Base-by-base conservation (phyloP, 2,113 vertebrate species). In the Gila orcuttii region DNA sequence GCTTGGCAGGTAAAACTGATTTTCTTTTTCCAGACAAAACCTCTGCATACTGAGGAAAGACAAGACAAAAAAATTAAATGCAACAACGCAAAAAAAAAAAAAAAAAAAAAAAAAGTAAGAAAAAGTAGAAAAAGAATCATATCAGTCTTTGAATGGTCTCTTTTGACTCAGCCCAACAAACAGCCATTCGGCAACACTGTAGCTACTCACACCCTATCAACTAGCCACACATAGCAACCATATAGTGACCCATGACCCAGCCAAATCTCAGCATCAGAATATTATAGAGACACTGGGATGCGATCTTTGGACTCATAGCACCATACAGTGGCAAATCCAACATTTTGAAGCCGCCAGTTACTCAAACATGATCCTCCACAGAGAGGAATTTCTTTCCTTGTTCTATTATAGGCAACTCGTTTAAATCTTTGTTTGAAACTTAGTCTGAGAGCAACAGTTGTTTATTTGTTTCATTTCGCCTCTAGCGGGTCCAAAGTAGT, bases 371-470 rank as follows among this genome's bases (percentile, higher is more conserved):
- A 31, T 7, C 15, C 25, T 31, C 62, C 62, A 28, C 31, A 10
- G 66, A 69, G 3, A 8, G 31, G 3, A 2, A 66, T 73, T 23
- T 45, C 5, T 74, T 45, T 47, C 42, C 39, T n/a, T 7, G 39
- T 47, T 15, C 23, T 45, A 23, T 55, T 23, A 39, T 39, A 23
- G 42, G 2, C 7, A 42, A 42, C 8, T 45, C 6, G 45, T 55
- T 50, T 52, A 52, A 13, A 31, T 82, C 10, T 82, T 66, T 11
- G 60, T 66, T 62, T 69, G 42, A 79, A 57, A 79, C 64, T 66
- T n/a, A 10, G n/a, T 77, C 52, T 59, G 57, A 87, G 3, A 88
- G 86, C 88, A 90, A 88, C 85, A 86, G 83, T 87, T 89, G 80
- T 87, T 85, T 89, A 79, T 55, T 83, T 78, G 50, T 78, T 73